Base-by-base conservation (phyloP, 2,888 invertebrate species). In the Agrotis puta region DNA sequence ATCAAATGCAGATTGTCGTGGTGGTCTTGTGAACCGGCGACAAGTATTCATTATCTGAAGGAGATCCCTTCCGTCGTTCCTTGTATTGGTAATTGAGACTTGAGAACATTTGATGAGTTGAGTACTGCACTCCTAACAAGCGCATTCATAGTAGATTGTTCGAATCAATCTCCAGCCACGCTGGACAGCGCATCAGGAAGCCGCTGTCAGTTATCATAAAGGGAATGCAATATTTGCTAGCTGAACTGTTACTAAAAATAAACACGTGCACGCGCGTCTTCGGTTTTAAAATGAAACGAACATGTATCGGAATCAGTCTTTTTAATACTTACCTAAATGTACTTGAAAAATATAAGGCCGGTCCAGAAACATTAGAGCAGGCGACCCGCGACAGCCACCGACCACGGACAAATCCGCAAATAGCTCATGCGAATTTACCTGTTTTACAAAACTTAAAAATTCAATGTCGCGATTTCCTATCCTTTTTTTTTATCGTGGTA, bases 1-100 rank as follows among this genome's bases (percentile, higher is more conserved):
- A 78, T 79, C 79, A 64, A 64, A 70, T 74, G 56, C 74, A 73
- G 81, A 77, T 79, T 77, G 73, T 51, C 65, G 74, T 61, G 62
- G 68, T 69, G 53, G 56, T 66, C 64, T 64, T 69, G 66, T 53
- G 63, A 54, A 57, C 68, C 57, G 43, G 24, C 64, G 59, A 50
- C 80, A 71, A 43, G 80, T 69, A 66, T 64, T 61, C 56, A 81
- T 79, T 81, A 64, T 43, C 64, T 67, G 51, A 71, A 71, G 53
- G 11, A 51, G 51, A 24, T 20, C n/a, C 11, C 45, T 27, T 64
- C 64, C 71, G 81, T 14, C 22, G 14, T 6, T 33, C 51, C 27
- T 56, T 7, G 43, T 54, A 33, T n/a, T 27, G 6, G 43, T 59
- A 56, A 56, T 56, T 53, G 59, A 56, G 53, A 33, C 59, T 56